phyloP scores from a whole-genome alignment of 2,888 invertebrate genomes.

The Luperina testacea region DNA sequence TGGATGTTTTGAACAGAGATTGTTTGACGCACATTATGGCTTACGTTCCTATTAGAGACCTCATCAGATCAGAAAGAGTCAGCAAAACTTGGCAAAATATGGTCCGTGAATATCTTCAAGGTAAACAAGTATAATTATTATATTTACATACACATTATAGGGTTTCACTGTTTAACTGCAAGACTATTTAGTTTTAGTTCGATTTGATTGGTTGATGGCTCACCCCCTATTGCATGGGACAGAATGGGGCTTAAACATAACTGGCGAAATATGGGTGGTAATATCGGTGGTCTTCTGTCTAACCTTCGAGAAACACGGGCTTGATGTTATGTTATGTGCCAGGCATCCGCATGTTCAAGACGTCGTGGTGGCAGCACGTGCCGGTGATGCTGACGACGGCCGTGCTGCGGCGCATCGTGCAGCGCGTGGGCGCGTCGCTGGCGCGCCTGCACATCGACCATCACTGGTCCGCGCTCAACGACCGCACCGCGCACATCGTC shows the following conservation, averaged over 20 bases:
- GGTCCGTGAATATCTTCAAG: constrained; percentile 86
- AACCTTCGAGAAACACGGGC: background rate
- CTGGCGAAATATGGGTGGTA: background rate
- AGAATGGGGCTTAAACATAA: background rate
- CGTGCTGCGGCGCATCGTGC: constrained; percentile 87
- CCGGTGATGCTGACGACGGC: constrained; percentile 83
- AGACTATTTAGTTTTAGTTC: background rate
- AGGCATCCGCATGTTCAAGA: constrained; percentile 84
- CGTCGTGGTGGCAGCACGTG: constrained; percentile 83
- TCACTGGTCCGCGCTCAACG: constrained; percentile 85
- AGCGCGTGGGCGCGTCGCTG: constrained; percentile 86
- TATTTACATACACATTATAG: background rate
- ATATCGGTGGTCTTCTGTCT: background rate
- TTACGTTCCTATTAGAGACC: constrained; percentile 87
- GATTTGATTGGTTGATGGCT: background rate
- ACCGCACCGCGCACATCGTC: constrained; percentile 89
- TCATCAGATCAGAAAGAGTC: constrained; percentile 90
- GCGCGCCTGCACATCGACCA: constrained; percentile 88
- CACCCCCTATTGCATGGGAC: background rate
- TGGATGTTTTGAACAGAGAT: constrained; percentile 89
- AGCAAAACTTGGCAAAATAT: constrained; percentile 90
- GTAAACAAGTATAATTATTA: constrained; percentile 67
- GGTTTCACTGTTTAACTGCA: background rate
- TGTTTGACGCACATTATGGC: constrained; percentile 89
- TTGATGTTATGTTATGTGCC: background rate